phyloP scores from a whole-genome alignment of 1,140 invertebrate genomes.

The Saccostrea glomerata region DNA sequence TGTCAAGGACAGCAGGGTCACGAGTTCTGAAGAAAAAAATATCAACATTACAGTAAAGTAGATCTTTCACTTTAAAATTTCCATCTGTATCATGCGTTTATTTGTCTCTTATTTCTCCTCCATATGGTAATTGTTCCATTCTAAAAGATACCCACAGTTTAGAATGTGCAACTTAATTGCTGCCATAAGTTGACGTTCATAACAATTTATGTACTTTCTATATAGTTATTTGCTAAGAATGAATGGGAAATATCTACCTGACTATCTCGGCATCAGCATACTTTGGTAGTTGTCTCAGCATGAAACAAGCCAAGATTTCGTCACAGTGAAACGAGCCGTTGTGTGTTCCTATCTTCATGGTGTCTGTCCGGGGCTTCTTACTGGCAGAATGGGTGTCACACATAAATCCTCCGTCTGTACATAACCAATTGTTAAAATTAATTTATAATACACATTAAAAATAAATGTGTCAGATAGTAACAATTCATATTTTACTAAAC shows the following conservation, averaged over 20 bases:
- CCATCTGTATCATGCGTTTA: no score
- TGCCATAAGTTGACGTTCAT: no score
- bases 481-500: no score
- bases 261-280: constrained; percentile 91
- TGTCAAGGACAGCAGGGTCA: constrained; percentile 84
- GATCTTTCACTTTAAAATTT: not conserved
- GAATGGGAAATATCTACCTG: constrained; percentile 78
- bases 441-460: no score
- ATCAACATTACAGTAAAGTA: not conserved
- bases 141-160: no score
- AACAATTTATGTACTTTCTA: no score
- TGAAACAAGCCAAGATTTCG: constrained; percentile 94
- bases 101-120: no score
- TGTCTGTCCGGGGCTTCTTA: constrained; percentile 14
- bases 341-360: constrained; percentile 82
- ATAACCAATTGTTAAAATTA: not conserved
- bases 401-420: not conserved
- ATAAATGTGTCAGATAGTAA: no score
- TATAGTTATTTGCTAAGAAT: no score
- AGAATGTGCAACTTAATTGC: no score
- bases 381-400: not conserved
- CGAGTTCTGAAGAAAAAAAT: constrained; percentile 80
- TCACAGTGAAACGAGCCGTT: constrained; percentile 94
- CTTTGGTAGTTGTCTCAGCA: constrained; percentile 90
- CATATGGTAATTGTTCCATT: no score